Base-by-base conservation (phyloP, 30 jellyfish, hydroid and myxozoan species). In the Phacellophora camtschatica region DNA sequence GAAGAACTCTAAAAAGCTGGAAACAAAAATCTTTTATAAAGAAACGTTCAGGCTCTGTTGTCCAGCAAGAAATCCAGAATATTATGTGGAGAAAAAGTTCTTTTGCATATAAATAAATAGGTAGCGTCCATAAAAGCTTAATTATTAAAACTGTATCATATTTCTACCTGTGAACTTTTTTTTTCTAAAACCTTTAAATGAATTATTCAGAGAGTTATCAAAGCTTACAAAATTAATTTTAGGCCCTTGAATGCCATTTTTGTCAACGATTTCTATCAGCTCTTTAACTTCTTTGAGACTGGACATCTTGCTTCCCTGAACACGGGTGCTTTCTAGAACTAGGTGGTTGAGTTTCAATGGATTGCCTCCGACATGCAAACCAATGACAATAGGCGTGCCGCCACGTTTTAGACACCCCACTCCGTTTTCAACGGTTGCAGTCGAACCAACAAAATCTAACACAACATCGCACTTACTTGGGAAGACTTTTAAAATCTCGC, bases 401-500 rank as follows among this genome's bases (percentile, higher is more conserved):
- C 45, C 72, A 18, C 45, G 45, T 12, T 58, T 58, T 1, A 58
- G 45, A 58, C 72, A 58, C 15, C 20, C 25, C 16, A 28, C 72
- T 24, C 45, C 72, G 5, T 8, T 58, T 25, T 31, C n/a, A 8
- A 58, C 20, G 13, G 45, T 58, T 19, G 15, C 24, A 4, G 72
- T n/a, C 22, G 3, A 58, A 10, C 72, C 72, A 25, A 58, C 72
- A 58, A 58, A 58, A 58, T 58, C 72, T 58, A 58, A 58, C 16
- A 58, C 72, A 25, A 58, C 19, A 58, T 58, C 72, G 24, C 20
- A 25, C 45, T 58, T 58, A 58, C 72, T 31, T 24, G 45, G 45
- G 22, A 32, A 25, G 9, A 31, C 53, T 7, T 58, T 12, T 13
- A 58, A 28, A 31, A 31, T 31, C 54, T 25, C 72, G n/a, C 22